Percentiles rank a stretch among this genome's conserved stretches.
Conservation (phyloP, 2,113 vertebrate genomes). For the Ovis aries region DNA sequence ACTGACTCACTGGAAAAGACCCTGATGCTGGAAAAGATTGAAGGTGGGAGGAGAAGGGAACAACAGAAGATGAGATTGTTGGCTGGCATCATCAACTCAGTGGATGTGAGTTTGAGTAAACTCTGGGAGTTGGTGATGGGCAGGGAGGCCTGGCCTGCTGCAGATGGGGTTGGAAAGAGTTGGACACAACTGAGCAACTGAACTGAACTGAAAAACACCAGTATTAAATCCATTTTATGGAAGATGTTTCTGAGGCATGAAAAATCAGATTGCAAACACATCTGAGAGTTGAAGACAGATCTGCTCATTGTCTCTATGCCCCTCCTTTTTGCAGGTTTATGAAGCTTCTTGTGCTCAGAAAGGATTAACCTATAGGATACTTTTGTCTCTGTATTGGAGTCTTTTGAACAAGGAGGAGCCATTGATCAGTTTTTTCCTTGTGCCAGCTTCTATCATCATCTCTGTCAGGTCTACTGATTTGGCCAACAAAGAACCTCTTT, state of each 20-base stretch:
- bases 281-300: conserved; percentile 36
- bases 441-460: neutral
- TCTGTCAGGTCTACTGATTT: neutral
- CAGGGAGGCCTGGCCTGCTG: neutral
- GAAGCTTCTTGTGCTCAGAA: neutral
- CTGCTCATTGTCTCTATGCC: neutral
- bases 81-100: neutral
- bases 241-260: neutral
- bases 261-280: neutral
- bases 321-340: neutral
- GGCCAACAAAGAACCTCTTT: conserved; percentile 39
- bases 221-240: neutral
- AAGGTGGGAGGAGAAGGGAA: neutral
- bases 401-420: neutral
- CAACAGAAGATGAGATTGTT: neutral
- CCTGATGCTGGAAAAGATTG: neutral
- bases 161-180: neutral
- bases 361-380: conserved; percentile 12
- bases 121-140: neutral
- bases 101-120: neutral
- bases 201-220: neutral
- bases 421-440: conserved; percentile 30
- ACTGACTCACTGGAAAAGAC: neutral
- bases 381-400: neutral
- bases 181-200: neutral